Evolutionary conservation across 2,888 invertebrate species (phyloP).

Genomic region (Phalangium opilio): DNA sequence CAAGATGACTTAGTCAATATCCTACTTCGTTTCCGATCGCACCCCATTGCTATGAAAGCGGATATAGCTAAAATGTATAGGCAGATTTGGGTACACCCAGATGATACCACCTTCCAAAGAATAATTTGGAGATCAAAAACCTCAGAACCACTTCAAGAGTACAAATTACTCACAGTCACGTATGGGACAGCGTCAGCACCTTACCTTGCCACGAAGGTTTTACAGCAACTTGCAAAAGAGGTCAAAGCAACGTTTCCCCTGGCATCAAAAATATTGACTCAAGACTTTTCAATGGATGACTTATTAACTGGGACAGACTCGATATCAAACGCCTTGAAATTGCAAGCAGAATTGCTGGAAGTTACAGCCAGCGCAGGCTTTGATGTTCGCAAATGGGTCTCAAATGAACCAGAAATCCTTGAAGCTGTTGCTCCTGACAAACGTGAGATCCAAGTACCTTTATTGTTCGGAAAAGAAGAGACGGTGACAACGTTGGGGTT

Average conservation of each 20-base stretch:
- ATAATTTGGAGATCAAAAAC: too few species aligned
- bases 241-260: slow-evolving; percentile 9
- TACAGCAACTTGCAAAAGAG: slow-evolving; percentile 20
- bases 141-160: too few species aligned
- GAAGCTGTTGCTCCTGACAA: neutral
- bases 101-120: slow-evolving; percentile 10
- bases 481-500: too few species aligned
- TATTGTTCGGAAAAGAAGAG: neutral
- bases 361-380: neutral
- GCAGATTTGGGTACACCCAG: slow-evolving; percentile 19
- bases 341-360: neutral
- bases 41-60: slow-evolving; percentile 24
- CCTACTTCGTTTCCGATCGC: slow-evolving; percentile 23
- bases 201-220: slow-evolving; percentile 23
- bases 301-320: neutral
- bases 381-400: neutral
- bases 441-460: neutral
- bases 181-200: slow-evolving; percentile 25
- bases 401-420: neutral
- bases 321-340: neutral
- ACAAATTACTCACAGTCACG: slow-evolving; percentile 17
- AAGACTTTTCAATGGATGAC: slow-evolving; percentile 26
- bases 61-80: slow-evolving; percentile 31
- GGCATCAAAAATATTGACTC: slow-evolving; percentile 13
- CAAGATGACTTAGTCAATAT: slow-evolving; percentile 26